Conservation (phyloP, 2,797 vertebrate genomes). For the Myotis planiceps region DNA sequence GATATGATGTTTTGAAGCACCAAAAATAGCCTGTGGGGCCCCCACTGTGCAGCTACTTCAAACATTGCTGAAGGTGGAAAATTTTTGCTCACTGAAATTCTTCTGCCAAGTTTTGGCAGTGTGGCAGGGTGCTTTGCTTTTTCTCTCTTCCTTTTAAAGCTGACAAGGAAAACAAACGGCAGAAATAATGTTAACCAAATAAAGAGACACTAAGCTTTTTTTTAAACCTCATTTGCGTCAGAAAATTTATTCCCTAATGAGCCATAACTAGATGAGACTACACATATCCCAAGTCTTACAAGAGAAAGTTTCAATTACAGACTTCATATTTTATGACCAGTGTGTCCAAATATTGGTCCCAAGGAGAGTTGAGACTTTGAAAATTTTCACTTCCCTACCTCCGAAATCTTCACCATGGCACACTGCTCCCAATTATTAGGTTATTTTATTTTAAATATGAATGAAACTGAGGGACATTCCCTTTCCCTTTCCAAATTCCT, state of each 20-base stretch:
- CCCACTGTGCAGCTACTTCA: neutral
- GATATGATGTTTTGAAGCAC: neutral
- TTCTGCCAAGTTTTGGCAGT: neutral
- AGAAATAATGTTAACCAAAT: constrained; percentile 60
- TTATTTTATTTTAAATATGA: constrained; percentile 49
- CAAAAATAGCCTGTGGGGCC: neutral
- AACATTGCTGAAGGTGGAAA: neutral
- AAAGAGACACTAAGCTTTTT: constrained; percentile 28
- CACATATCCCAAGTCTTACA: neutral
- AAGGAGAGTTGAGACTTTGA: neutral
- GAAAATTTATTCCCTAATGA: constrained; percentile 58
- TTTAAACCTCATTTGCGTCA: constrained; percentile 37
- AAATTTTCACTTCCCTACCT: neutral
- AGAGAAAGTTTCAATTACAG: constrained; percentile 20
- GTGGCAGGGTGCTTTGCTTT: neutral
- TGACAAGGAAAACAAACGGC: constrained; percentile 53
- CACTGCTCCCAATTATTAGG: neutral
- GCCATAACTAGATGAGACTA: neutral
- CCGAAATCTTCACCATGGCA: neutral
- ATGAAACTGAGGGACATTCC: constrained; percentile 17
- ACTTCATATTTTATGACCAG: constrained; percentile 3
- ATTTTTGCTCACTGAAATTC: constrained; percentile 41
- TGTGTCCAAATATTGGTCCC: neutral
- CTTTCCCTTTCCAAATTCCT: constrained; percentile 9
- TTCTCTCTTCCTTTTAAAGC: constrained; percentile 54